Evolutionary conservation across 2,113 vertebrate species (phyloP).

Genomic region (Aptenodytes forsteri): DNA sequence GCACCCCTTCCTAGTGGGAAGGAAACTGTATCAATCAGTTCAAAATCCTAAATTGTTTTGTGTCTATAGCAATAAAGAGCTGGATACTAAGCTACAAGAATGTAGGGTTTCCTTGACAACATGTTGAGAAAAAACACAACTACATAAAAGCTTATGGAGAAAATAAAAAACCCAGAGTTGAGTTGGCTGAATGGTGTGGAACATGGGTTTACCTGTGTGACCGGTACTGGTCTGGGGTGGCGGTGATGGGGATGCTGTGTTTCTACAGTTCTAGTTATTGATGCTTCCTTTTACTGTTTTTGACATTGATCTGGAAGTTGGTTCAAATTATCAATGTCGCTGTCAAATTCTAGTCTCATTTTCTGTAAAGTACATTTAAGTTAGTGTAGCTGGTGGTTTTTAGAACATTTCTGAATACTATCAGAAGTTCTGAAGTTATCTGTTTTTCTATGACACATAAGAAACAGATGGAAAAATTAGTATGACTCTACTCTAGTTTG

Average conservation of each 20-base stretch:
- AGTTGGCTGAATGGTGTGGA: not conserved
- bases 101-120: conserved; percentile 73
- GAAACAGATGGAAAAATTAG: conserved; percentile 18
- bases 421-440: not conserved
- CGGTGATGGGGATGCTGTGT: accelerated
- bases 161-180: not conserved
- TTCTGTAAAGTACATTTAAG: not conserved
- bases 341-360: not conserved
- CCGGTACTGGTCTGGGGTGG: not conserved
- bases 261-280: not conserved
- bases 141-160: not conserved
- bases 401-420: not conserved
- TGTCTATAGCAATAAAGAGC: conserved; percentile 50
- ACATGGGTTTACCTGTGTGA: not conserved
- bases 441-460: conserved; percentile 5
- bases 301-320: not conserved
- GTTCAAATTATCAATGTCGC: not conserved
- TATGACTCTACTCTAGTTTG: not conserved
- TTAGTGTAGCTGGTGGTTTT: not conserved
- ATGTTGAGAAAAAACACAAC: conserved; percentile 17
- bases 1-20: not conserved
- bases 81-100: conserved; percentile 37
- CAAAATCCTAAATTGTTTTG: conserved; percentile 23
- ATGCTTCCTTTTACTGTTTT: not conserved
- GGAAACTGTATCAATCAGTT: not conserved